Percentiles rank a stretch among this genome's conserved stretches.
Evolutionary conservation across 23 tunicate species (phyloP).

Genomic region (Ciona savignyi): DNA sequence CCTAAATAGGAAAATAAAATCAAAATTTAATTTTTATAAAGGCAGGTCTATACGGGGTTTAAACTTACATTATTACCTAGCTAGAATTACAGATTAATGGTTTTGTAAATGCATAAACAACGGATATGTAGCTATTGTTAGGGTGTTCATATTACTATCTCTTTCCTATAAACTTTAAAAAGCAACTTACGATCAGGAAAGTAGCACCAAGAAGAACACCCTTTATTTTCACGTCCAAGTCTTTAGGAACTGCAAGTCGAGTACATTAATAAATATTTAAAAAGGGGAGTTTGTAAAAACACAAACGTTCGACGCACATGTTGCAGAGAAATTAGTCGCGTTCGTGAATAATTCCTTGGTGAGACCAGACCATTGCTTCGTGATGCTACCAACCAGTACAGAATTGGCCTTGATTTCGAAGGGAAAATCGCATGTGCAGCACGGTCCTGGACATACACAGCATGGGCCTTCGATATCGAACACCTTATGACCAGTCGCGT

Average conservation of each 20-base stretch:
- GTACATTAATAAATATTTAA: not conserved
- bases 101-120: no score
- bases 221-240: slow-evolving; percentile 83
- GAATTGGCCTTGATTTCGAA: slow-evolving; percentile 56
- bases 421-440: slow-evolving; percentile 85
- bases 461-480: slow-evolving; percentile 86
- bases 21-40: no score
- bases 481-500: slow-evolving; percentile 37
- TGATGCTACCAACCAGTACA: slow-evolving; percentile 40
- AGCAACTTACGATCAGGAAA: slow-evolving; percentile 70
- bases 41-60: no score
- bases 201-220: slow-evolving; percentile 85
- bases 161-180: no score
- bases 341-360: slow-evolving; percentile 78
- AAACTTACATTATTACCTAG: no score
- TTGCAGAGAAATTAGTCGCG: slow-evolving; percentile 76
- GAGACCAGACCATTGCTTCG: slow-evolving; percentile 68
- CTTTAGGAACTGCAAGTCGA: slow-evolving; percentile 73
- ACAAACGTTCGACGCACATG: no score
- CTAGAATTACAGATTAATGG: no score
- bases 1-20: no score
- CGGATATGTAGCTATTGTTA: no score
- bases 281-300: not conserved
- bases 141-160: no score
- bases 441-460: slow-evolving; percentile 87